Conservation (phyloP, 2,888 invertebrate genomes). For the Ormyrus rosae region DNA sequence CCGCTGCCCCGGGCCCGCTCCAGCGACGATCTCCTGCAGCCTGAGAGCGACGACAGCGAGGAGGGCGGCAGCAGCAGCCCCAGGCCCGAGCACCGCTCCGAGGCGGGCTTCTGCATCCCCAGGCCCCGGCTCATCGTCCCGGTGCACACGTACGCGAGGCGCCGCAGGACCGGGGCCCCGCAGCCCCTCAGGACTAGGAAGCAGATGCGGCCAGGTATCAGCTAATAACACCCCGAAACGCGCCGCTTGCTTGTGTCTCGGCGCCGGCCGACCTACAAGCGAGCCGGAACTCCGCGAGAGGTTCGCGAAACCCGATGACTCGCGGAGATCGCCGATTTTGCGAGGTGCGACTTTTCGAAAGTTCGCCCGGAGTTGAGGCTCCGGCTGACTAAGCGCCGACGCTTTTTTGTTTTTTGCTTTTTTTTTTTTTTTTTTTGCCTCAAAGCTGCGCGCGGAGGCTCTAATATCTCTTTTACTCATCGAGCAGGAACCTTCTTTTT, state of each 20-base stretch:
- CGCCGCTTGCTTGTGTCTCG: background rate
- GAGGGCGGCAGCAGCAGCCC: constrained; percentile 5
- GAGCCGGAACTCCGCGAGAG: constrained; percentile 3
- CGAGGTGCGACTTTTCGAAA: too few species aligned
- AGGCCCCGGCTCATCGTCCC: constrained; percentile 91
- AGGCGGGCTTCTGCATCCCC: constrained; percentile 84
- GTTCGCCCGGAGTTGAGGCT: too few species aligned
- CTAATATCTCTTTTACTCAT: too few species aligned
- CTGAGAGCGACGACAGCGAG: constrained; percentile 24
- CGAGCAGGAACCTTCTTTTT: too few species aligned
- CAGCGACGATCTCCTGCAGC: constrained; percentile 30
- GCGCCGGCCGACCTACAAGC: background rate
- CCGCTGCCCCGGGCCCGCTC: constrained; percentile 36
- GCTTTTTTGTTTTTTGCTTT: too few species aligned
- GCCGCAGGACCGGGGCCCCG: constrained; percentile 88
- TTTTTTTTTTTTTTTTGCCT: too few species aligned
- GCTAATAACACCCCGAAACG: too few species aligned
- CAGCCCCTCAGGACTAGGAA: constrained; percentile 74
- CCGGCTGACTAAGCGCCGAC: too few species aligned
- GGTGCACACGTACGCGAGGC: constrained; percentile 89
- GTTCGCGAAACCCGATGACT: too few species aligned
- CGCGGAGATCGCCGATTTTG: too few species aligned
- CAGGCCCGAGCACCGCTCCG: constrained; percentile 51
- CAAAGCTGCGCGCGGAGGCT: too few species aligned
- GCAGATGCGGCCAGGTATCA: constrained; percentile 73